A percentile compares a stretch with the other conserved stretches of the same genome.
Evolutionary conservation across 2,888 invertebrate species (phyloP).

Genomic region (Hemicrepidius hirtus): DNA sequence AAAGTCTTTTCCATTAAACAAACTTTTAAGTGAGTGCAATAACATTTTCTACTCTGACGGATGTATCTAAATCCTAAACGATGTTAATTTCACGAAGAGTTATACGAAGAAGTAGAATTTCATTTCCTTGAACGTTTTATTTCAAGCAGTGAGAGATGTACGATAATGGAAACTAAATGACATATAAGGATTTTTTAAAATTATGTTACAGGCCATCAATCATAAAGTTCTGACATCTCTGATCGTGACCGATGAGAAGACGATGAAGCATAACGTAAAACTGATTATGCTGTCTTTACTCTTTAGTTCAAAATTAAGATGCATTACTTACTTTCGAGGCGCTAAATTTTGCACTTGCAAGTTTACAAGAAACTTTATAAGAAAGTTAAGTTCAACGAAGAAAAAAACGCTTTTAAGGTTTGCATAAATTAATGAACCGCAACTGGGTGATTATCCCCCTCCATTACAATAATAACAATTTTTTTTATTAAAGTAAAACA

Average conservation of each 20-base stretch:
- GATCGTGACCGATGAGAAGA: conserved; percentile 45
- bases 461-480: too few species aligned
- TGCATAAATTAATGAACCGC: too few species aligned
- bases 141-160: conserved; percentile 16
- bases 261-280: conserved; percentile 44
- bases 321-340: conserved; percentile 23
- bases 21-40: too few species aligned
- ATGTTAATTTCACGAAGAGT: too few species aligned
- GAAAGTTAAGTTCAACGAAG: too few species aligned
- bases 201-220: conserved; percentile 42
- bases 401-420: too few species aligned
- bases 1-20: too few species aligned
- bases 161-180: conserved; percentile 36
- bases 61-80: too few species aligned
- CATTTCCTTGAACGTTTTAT: conserved; percentile 3
- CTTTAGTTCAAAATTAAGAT: conserved; percentile 41
- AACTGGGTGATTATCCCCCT: too few species aligned
- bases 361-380: conserved; percentile 1
- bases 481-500: too few species aligned
- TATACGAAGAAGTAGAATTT: too few species aligned
- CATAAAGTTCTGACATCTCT: conserved; percentile 40
- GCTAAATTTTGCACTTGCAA: neutral
- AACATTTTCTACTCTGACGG: too few species aligned
- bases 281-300: conserved; percentile 42
- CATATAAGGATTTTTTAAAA: conserved; percentile 39